Evolutionary conservation across 1,140 invertebrate genomes (phyloP).

Genomic region (Drosophila baimaii): DNA sequence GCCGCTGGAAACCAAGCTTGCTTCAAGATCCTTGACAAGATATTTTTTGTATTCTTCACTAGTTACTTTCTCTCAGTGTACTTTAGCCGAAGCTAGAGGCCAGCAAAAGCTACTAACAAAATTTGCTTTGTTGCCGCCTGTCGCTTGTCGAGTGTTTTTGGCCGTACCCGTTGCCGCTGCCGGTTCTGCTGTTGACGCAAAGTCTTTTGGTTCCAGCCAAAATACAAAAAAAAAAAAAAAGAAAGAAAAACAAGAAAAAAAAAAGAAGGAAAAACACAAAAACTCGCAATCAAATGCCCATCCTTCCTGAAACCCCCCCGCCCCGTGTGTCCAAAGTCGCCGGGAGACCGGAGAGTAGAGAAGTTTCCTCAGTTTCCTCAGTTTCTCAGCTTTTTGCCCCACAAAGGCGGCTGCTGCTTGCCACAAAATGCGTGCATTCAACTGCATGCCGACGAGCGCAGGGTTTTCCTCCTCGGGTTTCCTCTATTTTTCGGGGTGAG

Average conservation of each 20-base stretch:
- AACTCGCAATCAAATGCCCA: constrained; percentile 59
- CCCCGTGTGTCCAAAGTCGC: neutral
- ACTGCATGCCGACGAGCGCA: constrained; percentile 54
- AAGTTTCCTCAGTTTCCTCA: constrained; percentile 8
- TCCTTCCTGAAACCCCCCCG: constrained; percentile 8
- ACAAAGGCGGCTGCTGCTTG: constrained; percentile 45
- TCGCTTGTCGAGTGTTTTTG: constrained; percentile 69
- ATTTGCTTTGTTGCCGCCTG: constrained; percentile 69
- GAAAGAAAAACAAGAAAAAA: neutral
- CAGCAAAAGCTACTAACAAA: constrained; percentile 77
- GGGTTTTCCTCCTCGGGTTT: constrained; percentile 9
- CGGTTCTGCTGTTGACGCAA: constrained; percentile 72
- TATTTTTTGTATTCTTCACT: neutral
- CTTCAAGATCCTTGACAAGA: no score
- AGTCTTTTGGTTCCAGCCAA: constrained; percentile 57
- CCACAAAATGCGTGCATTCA: constrained; percentile 76
- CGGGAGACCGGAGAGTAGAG: neutral
- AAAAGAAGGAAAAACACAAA: constrained; percentile 20
- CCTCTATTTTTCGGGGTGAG: neutral
- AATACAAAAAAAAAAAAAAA: constrained; percentile 4
- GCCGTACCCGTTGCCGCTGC: constrained; percentile 47
- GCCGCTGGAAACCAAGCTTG: no score
- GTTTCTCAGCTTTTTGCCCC: constrained; percentile 22
- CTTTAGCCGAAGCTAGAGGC: constrained; percentile 14
- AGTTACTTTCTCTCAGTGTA: constrained; percentile 33